Base-by-base conservation (phyloP, 2,113 vertebrate genomes). In the Seriola dumerili region DNA sequence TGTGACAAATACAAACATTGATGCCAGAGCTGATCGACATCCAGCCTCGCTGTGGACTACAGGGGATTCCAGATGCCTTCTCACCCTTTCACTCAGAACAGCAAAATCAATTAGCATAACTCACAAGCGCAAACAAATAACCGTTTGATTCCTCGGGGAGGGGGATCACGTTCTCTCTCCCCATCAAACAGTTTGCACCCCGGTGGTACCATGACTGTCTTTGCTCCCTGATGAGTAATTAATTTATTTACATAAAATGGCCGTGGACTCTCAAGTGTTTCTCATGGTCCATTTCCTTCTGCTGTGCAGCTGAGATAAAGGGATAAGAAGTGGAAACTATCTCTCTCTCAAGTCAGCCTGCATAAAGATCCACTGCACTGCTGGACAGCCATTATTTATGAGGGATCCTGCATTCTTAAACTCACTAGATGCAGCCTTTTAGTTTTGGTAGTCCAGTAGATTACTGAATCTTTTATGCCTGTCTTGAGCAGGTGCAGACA, bases 361-460 rank as follows among this genome's bases (percentile, higher is more conserved):
- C 63, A 82, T 75, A 66, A 76, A 88, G 76, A 88, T 72, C 68
- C 66, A 80, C 50, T 69, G 81, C 29, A 81, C 74, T 78, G 78
- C n/a, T 80, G 58, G 73, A 46, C 67, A 77, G 83, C 52, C 68
- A 74, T 89, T 90, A 88, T 89, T 93, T 65, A 93, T 91, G 52
- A 83, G 70, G 42, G 1, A 67, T 63, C 48, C 67, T 8, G 34
- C 72, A 70, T 87, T 85, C 34, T 65, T 83, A 40, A 86, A 84
- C 63, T 74, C 40, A 42, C 46, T 46, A 67, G 69, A 80, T 83
- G 78, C 68, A 75, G 72, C 58, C 73, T 83, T 42, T 86, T 84
- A 78, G 62, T 68, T 54, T 59, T 69, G 65, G 38, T 66, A 48
- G 78, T 75, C 72, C 75, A 38, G 25, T 52, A 76, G 55, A 61